These are phyloP conservation scores for Acanthisitta chloris DNA, from an alignment of 2,113 vertebrate species.

Conservation along the genomic window DNA sequence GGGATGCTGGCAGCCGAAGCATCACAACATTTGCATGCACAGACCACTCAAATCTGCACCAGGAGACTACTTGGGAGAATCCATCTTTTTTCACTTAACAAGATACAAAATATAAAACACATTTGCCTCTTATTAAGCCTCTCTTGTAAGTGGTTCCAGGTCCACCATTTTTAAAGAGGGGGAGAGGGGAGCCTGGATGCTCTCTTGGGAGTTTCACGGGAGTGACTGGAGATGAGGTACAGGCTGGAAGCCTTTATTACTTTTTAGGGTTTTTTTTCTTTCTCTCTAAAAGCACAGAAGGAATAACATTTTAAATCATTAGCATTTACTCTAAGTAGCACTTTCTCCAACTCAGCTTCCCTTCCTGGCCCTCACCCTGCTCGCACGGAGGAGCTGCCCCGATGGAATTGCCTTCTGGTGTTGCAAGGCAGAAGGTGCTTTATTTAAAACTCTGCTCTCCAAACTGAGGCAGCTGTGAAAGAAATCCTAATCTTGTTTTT, in stretches of 20 bases:
- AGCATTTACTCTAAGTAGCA: constrained; percentile 75
- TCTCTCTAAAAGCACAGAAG: constrained; percentile 76
- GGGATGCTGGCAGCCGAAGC: constrained; percentile 68
- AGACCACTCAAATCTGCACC: constrained; percentile 76
- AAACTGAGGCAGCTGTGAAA: neutral
- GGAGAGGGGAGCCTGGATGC: constrained; percentile 67
- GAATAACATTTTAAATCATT: constrained; percentile 80
- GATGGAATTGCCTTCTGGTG: neutral
- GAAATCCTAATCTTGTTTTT: constrained; percentile 21
- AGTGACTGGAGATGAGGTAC: constrained; percentile 81
- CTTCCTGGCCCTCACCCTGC: constrained; percentile 35
- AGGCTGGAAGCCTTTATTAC: constrained; percentile 77
- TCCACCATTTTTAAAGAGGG: constrained; percentile 76
- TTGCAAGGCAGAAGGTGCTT: constrained; percentile 35
- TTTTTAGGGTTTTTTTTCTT: neutral
- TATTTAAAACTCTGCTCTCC: constrained; percentile 8
- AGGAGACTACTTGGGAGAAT: constrained; percentile 79
- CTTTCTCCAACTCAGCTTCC: constrained; percentile 65
- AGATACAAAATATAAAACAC: constrained; percentile 84
- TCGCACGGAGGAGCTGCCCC: neutral
- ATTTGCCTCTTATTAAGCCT: constrained; percentile 83
- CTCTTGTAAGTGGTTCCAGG: constrained; percentile 81
- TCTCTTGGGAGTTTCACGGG: constrained; percentile 68
- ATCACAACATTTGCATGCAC: constrained; percentile 68
- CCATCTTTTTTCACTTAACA: constrained; percentile 83